phyloP scores from a whole-genome alignment of 1,140 invertebrate genomes.

The Philaenus spumarius region DNA sequence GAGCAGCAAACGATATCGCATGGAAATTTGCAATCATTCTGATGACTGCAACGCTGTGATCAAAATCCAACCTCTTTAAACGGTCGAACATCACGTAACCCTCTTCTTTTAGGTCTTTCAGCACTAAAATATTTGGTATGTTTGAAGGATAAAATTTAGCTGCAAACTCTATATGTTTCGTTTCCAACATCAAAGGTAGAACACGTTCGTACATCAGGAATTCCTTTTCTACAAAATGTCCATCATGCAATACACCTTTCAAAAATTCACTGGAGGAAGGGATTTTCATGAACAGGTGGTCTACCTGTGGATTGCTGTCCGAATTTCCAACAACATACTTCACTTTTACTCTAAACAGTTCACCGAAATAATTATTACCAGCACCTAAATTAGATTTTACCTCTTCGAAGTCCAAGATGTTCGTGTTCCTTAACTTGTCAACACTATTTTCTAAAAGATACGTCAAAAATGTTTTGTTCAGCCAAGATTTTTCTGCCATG shows the following conservation, averaged over 20 bases:
- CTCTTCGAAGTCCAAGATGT: too few species aligned
- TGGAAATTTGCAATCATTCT: conserved; percentile 29
- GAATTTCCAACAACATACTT: too few species aligned
- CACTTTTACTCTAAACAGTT: too few species aligned
- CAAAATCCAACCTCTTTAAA: conserved; percentile 24
- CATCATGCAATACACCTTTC: background rate
- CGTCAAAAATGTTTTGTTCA: too few species aligned
- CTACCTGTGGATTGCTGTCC: too few species aligned
- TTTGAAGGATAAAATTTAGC: background rate
- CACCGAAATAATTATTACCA: too few species aligned
- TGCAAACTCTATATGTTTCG: background rate
- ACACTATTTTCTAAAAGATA: too few species aligned
- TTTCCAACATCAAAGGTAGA: conserved; percentile 2
- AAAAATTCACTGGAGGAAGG: too few species aligned
- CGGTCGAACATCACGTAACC: conserved; percentile 29
- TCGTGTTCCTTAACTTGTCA: too few species aligned
- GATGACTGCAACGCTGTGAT: conserved; percentile 26
- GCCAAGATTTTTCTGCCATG: too few species aligned
- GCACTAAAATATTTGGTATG: conserved; percentile 16
- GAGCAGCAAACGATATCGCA: conserved; percentile 20
- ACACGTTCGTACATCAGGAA: conserved; percentile 5
- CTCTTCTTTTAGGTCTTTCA: conserved; percentile 23
- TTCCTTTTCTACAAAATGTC: conserved; percentile 4
- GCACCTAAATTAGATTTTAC: too few species aligned
- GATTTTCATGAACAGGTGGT: too few species aligned